Percentiles rank a stretch among this genome's conserved stretches.
Conservation (phyloP, 2,113 vertebrate species). For the Sisor rabdophorus region DNA sequence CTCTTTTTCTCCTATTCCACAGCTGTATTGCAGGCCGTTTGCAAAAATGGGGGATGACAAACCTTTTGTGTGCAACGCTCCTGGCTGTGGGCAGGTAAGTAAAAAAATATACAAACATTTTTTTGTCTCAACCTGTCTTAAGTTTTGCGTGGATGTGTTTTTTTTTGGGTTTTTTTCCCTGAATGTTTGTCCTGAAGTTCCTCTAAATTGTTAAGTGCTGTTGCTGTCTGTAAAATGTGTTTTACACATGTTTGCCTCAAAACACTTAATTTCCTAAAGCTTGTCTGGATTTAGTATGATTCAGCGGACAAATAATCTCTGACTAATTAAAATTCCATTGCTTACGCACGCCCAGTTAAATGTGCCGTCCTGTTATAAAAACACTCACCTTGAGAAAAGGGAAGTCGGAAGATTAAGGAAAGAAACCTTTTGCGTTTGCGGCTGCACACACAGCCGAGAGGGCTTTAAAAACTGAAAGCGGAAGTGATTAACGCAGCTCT, state of each 20-base stretch:
- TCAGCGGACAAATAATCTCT: slow-evolving; percentile 60
- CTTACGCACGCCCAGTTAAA: slow-evolving; percentile 23
- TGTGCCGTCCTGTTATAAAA: not conserved
- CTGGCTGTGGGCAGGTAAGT: slow-evolving; percentile 97
- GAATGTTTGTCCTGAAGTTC: not conserved
- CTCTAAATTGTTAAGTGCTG: not conserved
- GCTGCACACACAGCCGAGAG: slow-evolving; percentile 17
- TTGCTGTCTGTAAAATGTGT: not conserved
- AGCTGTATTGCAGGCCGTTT: slow-evolving; percentile 76
- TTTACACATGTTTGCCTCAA: not conserved
- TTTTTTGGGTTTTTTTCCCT: not conserved
- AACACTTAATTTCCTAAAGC: not conserved
- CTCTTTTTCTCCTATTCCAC: slow-evolving; percentile 67
- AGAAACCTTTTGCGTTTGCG: slow-evolving; percentile 1
- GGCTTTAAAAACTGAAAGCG: slow-evolving; percentile 44
- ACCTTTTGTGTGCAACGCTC: slow-evolving; percentile 94
- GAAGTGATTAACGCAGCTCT: slow-evolving; percentile 31
- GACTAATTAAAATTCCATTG: slow-evolving; percentile 63
- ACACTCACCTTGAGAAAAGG: not conserved
- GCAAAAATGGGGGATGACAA: slow-evolving; percentile 94
- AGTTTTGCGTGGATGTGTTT: slow-evolving; percentile 45
- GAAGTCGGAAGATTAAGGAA: slow-evolving; percentile 13
- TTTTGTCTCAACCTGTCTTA: slow-evolving; percentile 33
- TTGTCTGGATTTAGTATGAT: slow-evolving; percentile 51
- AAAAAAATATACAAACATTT: too few relatives aligned